These are phyloP conservation scores for Enteromius paludinosus DNA, from an alignment of 2,797 vertebrate species.

Conservation along the genomic window DNA sequence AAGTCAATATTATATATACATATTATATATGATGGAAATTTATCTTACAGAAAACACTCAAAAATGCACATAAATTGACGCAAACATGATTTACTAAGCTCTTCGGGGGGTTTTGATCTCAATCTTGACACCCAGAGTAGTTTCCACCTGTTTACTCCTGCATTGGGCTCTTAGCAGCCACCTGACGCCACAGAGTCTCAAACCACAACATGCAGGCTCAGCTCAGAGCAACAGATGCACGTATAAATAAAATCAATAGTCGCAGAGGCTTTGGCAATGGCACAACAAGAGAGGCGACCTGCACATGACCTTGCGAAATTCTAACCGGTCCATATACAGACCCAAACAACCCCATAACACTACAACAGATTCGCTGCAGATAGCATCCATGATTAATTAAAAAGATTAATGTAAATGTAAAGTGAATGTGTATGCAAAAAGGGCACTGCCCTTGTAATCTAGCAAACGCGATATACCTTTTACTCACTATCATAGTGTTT, in stretches of 20 bases:
- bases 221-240: constrained; percentile 45
- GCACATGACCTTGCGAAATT: constrained; percentile 47
- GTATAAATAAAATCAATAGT: constrained; percentile 67
- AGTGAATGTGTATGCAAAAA: neutral
- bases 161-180: constrained; percentile 38
- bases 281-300: constrained; percentile 42
- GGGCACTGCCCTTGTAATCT: neutral
- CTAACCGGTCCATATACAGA: neutral
- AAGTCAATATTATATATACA: neutral
- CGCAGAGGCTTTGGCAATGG: constrained; percentile 57
- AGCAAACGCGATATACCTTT: neutral
- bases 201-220: constrained; percentile 39
- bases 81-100: neutral
- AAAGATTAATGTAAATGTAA: neutral
- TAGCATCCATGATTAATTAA: neutral
- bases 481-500: constrained; percentile 21
- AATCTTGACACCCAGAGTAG: neutral
- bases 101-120: neutral
- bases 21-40: neutral
- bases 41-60: neutral
- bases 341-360: neutral
- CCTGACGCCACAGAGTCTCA: constrained; percentile 42
- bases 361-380: neutral
- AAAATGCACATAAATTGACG: neutral
- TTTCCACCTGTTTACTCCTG: constrained; percentile 36